phyloP scores from a whole-genome alignment of 1,140 invertebrate species.

The Scaptomyza graminum region DNA sequence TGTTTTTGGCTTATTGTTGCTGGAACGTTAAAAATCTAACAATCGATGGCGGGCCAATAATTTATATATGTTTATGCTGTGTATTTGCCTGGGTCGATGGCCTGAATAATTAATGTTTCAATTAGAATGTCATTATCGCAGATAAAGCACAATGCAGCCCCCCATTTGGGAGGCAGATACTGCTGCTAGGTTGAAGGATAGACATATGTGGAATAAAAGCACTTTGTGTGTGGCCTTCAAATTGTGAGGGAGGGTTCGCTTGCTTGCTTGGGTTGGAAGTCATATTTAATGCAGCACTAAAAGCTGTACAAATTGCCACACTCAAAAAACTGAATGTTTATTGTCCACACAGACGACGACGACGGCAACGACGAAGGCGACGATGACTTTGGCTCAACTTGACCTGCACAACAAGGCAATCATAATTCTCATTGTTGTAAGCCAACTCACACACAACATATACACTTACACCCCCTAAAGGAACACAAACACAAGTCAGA shows the following conservation, averaged over 20 bases:
- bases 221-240: conserved; percentile 29
- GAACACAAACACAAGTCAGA: too few species aligned
- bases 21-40: conserved; percentile 45
- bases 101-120: conserved; percentile 79
- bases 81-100: conserved; percentile 29
- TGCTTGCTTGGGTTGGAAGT: conserved; percentile 4
- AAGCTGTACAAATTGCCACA: conserved; percentile 71
- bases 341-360: conserved; percentile 60
- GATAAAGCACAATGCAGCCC: conserved; percentile 38
- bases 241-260: not conserved
- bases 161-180: conserved; percentile 8
- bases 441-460: conserved; percentile 2
- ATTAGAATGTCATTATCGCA: conserved; percentile 73
- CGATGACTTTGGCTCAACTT: conserved; percentile 63
- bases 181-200: conserved; percentile 55
- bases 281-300: conserved; percentile 61
- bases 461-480: not conserved
- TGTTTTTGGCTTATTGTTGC: not conserved
- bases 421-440: conserved; percentile 71
- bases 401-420: conserved; percentile 58
- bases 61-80: conserved; percentile 6
- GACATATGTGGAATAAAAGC: conserved; percentile 9
- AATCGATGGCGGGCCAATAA: conserved; percentile 14
- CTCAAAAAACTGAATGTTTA: conserved; percentile 58
- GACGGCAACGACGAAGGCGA: conserved; percentile 43